Percentiles rank a stretch among this genome's conserved stretches.
These are phyloP conservation scores for Taphrorychus bicolor DNA, from an alignment of 2,888 invertebrate species.

Conservation along the genomic window DNA sequence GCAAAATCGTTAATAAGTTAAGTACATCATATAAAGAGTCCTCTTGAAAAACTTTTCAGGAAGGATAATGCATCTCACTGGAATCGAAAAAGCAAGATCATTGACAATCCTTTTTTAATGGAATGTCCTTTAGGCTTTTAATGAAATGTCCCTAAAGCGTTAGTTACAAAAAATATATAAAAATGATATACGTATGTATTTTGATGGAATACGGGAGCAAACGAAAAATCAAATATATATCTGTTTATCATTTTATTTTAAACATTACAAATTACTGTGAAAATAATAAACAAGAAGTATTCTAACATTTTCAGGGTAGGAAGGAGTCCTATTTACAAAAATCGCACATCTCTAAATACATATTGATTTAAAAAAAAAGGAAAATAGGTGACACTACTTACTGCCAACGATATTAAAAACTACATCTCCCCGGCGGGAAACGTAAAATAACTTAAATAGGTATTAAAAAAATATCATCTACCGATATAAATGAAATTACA, in stretches of 20 bases:
- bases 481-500: conserved; percentile 44
- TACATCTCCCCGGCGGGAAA: conserved; percentile 46
- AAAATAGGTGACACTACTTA: conserved; percentile 35
- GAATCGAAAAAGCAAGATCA: too few species aligned
- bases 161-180: too few species aligned
- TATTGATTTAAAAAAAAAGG: conserved; percentile 52
- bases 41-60: too few species aligned
- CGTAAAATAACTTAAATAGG: conserved; percentile 49
- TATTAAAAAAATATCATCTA: conserved; percentile 50
- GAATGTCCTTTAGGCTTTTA: too few species aligned
- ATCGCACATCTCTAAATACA: conserved; percentile 45
- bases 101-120: too few species aligned
- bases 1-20: too few species aligned
- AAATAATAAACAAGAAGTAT: conserved; percentile 57
- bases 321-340: conserved; percentile 54
- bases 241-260: conserved; percentile 32
- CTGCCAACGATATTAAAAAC: conserved; percentile 53
- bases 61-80: too few species aligned
- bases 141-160: too few species aligned
- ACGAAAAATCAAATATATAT: not conserved
- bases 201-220: too few species aligned
- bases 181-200: too few species aligned
- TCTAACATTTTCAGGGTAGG: conserved; percentile 55
- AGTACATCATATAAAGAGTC: too few species aligned
- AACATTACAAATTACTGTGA: conserved; percentile 54